Base-by-base conservation (phyloP, 2,113 vertebrate genomes). In the Nyctibius bracteatus region DNA sequence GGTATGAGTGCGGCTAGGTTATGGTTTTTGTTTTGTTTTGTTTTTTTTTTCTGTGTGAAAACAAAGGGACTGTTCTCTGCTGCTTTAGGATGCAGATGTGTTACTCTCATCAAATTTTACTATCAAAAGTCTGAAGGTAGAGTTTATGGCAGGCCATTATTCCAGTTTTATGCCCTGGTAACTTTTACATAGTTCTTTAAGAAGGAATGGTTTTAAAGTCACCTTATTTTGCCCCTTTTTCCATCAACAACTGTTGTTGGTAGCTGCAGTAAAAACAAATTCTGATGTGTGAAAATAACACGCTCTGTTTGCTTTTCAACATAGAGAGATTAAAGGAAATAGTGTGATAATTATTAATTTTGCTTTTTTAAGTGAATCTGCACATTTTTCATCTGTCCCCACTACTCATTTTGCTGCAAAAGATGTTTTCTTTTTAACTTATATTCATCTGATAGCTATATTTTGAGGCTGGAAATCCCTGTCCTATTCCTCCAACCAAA, bases 261-360 rank as follows among this genome's bases (percentile, higher is more conserved):
- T 95, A 94, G 88, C 52, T 92, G 88, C 71, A 96, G 55, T 88
- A 94, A 94, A 97, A 97, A 93, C 86, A 94, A 91, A 96, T 92
- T 95, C 86, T 94, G 70, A 97, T 94, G 94, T 97, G 95, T 97
- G 96, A 97, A 97, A 97, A 97, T 88, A 97, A 95, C 93, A 94
- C 61, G 84, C 86, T 96, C 91, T 92, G 55, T 97, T 97, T 97
- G 88, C 91, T 92, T 95, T 95, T 96, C 88, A 96, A 85, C 95
- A 92, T 30, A 46, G 86, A 73, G 72, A 96, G 90, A 97, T 96
- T 96, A 96, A 96, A 97, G 93, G 72, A 84, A 89, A 57, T 70
- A 70, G 81, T 81, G 92, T 96, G 96, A 97, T 95, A 90, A 94
- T 97, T 96, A 96, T 88, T 95, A 94, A 94, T 94, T 96, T 97